Conservation (phyloP, 2,797 vertebrate species). For the Darevskia nairensis region DNA sequence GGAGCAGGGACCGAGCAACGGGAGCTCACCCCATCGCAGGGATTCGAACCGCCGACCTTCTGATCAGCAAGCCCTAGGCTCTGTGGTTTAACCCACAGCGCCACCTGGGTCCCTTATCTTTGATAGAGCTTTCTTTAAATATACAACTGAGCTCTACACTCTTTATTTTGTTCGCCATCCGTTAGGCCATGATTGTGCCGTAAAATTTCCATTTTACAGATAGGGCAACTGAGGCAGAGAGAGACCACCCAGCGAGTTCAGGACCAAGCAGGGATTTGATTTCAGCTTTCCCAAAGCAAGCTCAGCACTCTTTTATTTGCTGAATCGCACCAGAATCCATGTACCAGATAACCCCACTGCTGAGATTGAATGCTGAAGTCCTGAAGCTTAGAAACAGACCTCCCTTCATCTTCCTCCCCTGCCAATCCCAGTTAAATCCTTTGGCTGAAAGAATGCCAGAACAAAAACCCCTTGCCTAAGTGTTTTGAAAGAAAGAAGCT, state of each 20-base stretch:
- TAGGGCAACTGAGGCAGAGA: background rate
- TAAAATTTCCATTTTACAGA: background rate
- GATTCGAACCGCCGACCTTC: no score
- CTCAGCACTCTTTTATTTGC: background rate
- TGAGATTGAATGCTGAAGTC: background rate
- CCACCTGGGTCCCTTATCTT: background rate
- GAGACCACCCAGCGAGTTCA: background rate
- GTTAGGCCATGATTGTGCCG: background rate
- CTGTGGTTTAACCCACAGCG: no score
- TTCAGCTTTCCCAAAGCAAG: background rate
- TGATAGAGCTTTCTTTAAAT: background rate
- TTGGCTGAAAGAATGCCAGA: background rate
- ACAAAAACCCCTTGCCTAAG: constrained; percentile 1
- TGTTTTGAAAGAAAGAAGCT: constrained; percentile 12
- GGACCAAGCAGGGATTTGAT: background rate
- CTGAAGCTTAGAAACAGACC: background rate
- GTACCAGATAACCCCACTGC: background rate
- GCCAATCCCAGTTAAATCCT: constrained; percentile 15
- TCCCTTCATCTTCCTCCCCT: background rate
- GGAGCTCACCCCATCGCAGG: no score
- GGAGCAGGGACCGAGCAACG: no score
- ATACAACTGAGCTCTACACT: background rate
- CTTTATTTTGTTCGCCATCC: background rate
- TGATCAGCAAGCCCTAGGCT: no score
- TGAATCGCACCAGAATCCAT: background rate